A percentile compares a stretch with the other conserved stretches of the same genome.
Conservation (phyloP, 2,888 invertebrate genomes). For the Lysandra coridon region DNA sequence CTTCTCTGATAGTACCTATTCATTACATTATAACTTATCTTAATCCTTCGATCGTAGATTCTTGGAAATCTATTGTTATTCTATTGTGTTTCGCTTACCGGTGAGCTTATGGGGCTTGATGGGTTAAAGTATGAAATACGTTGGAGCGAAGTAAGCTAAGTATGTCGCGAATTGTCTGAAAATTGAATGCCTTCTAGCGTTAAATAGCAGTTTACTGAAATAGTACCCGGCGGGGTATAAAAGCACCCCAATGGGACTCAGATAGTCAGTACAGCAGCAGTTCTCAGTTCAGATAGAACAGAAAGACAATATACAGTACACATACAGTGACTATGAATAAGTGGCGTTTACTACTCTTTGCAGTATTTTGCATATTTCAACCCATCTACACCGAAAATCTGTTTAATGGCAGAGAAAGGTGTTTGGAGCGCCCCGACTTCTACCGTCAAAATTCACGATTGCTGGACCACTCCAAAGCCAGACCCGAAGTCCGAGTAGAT, state of each 20-base stretch:
- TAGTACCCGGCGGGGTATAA: slow-evolving; percentile 55
- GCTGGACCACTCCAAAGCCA: slow-evolving; percentile 35
- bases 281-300: slow-evolving; percentile 49
- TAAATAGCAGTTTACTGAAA: slow-evolving; percentile 64
- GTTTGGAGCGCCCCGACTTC: slow-evolving; percentile 51
- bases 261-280: slow-evolving; percentile 62
- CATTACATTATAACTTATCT: no score
- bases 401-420: slow-evolving; percentile 68
- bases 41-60: no score
- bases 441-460: slow-evolving; percentile 48
- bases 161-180: slow-evolving; percentile 48
- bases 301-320: slow-evolving; percentile 46
- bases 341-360: slow-evolving; percentile 72
- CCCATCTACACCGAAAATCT: slow-evolving; percentile 61
- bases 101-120: no score
- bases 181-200: slow-evolving; percentile 75
- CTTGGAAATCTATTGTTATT: no score
- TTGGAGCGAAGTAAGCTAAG: slow-evolving; percentile 19
- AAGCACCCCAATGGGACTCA: slow-evolving; percentile 48
- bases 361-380: slow-evolving; percentile 65
- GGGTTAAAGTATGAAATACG: slow-evolving; percentile 25
- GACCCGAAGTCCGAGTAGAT: slow-evolving; percentile 30
- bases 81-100: no score
- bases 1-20: no score
- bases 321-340: slow-evolving; percentile 75